These are phyloP conservation scores for Dendrolimus kikuchii DNA, from an alignment of 1,140 invertebrate genomes.

Conservation along the genomic window DNA sequence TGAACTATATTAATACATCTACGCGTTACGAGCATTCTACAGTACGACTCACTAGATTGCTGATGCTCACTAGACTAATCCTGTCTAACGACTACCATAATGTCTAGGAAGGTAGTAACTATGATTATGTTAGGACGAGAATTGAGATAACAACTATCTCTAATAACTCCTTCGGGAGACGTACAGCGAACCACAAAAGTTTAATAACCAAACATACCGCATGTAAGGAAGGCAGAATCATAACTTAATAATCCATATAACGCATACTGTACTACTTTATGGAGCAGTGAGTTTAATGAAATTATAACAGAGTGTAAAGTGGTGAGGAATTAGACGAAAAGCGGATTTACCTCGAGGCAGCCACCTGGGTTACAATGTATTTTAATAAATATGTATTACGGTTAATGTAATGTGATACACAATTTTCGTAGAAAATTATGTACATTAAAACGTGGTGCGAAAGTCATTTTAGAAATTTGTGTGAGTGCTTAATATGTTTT, in stretches of 20 bases:
- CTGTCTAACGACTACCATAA: conserved; percentile 22
- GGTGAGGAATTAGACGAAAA: conserved; percentile 1
- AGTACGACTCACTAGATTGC: conserved; percentile 3
- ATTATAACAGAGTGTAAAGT: conserved; percentile 5
- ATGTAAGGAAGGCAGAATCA: conserved; percentile 1
- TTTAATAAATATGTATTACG: conserved; percentile 1
- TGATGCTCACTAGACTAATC: conserved; percentile 23
- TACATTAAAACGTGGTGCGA: too few relatives aligned
- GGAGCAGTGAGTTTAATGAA: conserved; percentile 1
- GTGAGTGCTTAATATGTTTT: too few relatives aligned
- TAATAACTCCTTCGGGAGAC: conserved; percentile 11
- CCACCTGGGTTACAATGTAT: neutral
- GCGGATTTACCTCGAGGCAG: conserved; percentile 1
- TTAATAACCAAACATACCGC: conserved; percentile 11
- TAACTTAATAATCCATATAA: neutral
- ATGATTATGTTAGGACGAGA: conserved; percentile 16
- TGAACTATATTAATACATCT: conserved; percentile 7
- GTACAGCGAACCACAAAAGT: conserved; percentile 11
- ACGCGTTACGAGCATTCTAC: neutral
- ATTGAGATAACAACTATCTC: conserved; percentile 12
- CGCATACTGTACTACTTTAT: conserved; percentile 3
- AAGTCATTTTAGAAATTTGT: too few relatives aligned
- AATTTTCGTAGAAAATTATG: neutral
- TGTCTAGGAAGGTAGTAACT: conserved; percentile 15
- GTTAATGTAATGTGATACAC: conserved; percentile 1